Conservation (phyloP, 2,113 vertebrate genomes). For the Merops nubicus region DNA sequence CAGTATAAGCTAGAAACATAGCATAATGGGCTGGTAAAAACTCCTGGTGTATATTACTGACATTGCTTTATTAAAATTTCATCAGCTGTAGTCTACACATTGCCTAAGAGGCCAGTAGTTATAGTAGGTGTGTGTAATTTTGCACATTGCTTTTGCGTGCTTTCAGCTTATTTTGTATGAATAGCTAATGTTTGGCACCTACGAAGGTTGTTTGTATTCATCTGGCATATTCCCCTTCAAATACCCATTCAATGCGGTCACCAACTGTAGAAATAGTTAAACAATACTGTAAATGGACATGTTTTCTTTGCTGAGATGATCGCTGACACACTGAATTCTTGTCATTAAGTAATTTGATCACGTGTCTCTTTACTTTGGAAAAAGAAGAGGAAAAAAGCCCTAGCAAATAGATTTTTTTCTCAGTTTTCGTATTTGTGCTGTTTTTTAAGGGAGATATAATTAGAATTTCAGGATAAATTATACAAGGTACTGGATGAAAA, state of each 20-base stretch:
- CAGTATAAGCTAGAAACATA: background rate
- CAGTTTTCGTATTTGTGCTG: background rate
- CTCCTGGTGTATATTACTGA: background rate
- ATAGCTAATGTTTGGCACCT: background rate
- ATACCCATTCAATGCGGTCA: conserved; percentile 24
- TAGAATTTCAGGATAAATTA: conserved; percentile 42
- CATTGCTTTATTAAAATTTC: background rate
- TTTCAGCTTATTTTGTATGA: background rate
- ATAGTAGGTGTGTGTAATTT: background rate
- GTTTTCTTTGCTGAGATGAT: conserved; percentile 40
- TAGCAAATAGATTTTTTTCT: background rate
- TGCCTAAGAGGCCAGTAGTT: background rate
- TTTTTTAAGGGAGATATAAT: conserved; percentile 6
- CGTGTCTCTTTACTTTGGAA: conserved; percentile 31
- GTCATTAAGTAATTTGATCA: conserved; percentile 45
- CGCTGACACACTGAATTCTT: background rate
- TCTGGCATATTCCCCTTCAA: conserved; percentile 3
- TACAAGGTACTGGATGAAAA: conserved; percentile 41
- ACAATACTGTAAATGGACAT: conserved; percentile 56
- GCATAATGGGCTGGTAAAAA: background rate
- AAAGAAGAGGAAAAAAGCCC: background rate
- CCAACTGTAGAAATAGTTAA: conserved; percentile 31
- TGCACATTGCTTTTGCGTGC: background rate
- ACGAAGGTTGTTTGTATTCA: background rate
- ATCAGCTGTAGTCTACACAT: background rate